Percentiles rank a stretch among this genome's conserved stretches.
phyloP scores from a whole-genome alignment of 2,113 vertebrate species.

The Lamprologus ornatipinnis region DNA sequence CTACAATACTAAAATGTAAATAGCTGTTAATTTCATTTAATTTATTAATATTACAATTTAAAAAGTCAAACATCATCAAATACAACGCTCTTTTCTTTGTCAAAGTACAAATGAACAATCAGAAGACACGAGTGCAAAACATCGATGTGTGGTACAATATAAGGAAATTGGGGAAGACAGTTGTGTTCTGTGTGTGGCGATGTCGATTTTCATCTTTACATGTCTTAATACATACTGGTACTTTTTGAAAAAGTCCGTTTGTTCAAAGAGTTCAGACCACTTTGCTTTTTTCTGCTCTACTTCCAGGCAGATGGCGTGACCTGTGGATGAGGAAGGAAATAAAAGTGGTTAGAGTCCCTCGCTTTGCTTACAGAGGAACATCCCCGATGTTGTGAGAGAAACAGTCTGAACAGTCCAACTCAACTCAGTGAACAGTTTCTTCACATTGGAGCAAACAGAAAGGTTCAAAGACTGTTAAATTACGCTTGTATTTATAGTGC shows the following conservation, averaged over 20 bases:
- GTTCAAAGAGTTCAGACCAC: conserved; percentile 94
- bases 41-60: neutral
- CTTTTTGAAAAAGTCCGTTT: conserved; percentile 91
- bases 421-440: neutral
- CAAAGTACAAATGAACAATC: neutral
- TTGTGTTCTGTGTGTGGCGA: conserved; percentile 1
- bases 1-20: neutral
- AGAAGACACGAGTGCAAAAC: neutral
- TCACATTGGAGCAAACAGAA: neutral
- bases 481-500: neutral
- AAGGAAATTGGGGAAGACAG: accelerated
- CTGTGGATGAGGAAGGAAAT: conserved; percentile 6
- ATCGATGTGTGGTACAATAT: neutral
- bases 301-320: conserved; percentile 67
- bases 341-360: neutral
- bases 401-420: accelerated
- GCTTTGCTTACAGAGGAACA: neutral
- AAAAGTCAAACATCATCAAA: neutral
- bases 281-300: conserved; percentile 87
- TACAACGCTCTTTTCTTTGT: neutral
- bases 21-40: neutral
- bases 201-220: conserved; percentile 41
- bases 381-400: neutral
- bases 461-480: neutral
- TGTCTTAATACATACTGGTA: conserved; percentile 90